A percentile compares a stretch with the other conserved stretches of the same genome.
These are phyloP conservation scores for Erpetoichthys calabaricus DNA, from an alignment of 2,797 vertebrate genomes.

Conservation along the genomic window DNA sequence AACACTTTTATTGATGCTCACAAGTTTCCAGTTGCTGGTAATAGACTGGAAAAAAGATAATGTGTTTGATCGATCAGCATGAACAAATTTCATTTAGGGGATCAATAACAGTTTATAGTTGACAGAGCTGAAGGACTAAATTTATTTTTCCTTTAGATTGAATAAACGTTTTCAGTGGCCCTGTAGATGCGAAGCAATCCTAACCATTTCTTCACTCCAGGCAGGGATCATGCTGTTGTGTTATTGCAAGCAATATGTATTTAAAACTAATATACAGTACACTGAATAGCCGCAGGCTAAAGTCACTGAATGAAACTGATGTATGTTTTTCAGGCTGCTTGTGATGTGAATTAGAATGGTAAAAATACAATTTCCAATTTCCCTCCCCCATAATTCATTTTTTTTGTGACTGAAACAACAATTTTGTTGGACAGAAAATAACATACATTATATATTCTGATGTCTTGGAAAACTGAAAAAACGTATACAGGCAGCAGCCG, in stretches of 20 bases:
- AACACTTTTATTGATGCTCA: conserved; percentile 68
- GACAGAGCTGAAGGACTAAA: conserved; percentile 81
- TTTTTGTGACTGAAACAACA: conserved; percentile 51
- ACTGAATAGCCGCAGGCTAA: conserved; percentile 62
- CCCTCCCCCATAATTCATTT: conserved; percentile 22
- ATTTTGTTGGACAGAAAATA: conserved; percentile 42
- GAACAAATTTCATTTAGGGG: conserved; percentile 98
- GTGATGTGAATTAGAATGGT: conserved; percentile 59
- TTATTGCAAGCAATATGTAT: conserved; percentile 78
- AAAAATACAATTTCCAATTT: conserved; percentile 61
- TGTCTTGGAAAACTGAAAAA: conserved; percentile 27
- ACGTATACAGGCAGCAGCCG: too few species aligned
- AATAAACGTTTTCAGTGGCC: conserved; percentile 72
- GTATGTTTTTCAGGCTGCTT: conserved; percentile 51
- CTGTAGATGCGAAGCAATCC: conserved; percentile 45
- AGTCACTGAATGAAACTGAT: conserved; percentile 58
- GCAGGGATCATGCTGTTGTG: conserved; percentile 47
- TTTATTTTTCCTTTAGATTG: conserved; percentile 88
- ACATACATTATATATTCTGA: conserved; percentile 52
- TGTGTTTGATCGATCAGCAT: conserved; percentile 98
- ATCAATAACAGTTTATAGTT: conserved; percentile 99
- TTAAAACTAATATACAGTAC: conserved; percentile 72
- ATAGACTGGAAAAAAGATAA: conserved; percentile 95
- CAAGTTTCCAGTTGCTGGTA: conserved; percentile 84
- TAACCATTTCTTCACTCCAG: conserved; percentile 47